phyloP scores from a whole-genome alignment of 2,888 invertebrate species.

The Choreutis nemorana region DNA sequence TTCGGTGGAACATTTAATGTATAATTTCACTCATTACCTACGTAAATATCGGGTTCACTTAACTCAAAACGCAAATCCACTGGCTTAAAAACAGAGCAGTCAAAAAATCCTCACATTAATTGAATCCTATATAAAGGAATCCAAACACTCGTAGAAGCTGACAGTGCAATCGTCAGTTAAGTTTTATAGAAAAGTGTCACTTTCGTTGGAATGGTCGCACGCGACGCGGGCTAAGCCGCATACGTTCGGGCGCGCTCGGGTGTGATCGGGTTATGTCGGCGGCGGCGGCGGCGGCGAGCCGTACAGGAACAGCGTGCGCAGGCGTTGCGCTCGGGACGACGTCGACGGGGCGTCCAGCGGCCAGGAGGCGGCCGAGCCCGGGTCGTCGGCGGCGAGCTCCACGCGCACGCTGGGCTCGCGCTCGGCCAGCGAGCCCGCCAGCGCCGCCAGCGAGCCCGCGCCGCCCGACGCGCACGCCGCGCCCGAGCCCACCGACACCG shows the following conservation, averaged over 20 bases:
- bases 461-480: constrained; percentile 35
- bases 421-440: constrained; percentile 51
- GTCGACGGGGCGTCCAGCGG: constrained; percentile 39
- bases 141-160: background rate
- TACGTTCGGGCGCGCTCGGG: constrained; percentile 9
- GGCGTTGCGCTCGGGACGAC: constrained; percentile 35
- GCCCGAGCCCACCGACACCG: constrained; percentile 45
- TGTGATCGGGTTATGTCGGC: constrained; percentile 8
- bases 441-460: constrained; percentile 49
- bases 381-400: constrained; percentile 14
- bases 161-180: background rate
- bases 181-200: background rate
- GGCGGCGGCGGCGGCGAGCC: constrained; percentile 32
- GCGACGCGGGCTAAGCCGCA: background rate
- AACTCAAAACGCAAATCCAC: too few species aligned
- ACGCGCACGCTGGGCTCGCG: constrained; percentile 23
- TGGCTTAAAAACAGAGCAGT: too few species aligned
- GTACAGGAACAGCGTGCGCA: constrained; percentile 49
- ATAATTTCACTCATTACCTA: too few species aligned
- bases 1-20: too few species aligned
- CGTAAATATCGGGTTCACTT: too few species aligned
- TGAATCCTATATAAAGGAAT: too few species aligned
- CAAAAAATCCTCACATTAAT: too few species aligned
- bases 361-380: constrained; percentile 35
- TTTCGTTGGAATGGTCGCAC: background rate